Conservation (phyloP, 2,888 invertebrate genomes). For the Gryllus longicercus region DNA sequence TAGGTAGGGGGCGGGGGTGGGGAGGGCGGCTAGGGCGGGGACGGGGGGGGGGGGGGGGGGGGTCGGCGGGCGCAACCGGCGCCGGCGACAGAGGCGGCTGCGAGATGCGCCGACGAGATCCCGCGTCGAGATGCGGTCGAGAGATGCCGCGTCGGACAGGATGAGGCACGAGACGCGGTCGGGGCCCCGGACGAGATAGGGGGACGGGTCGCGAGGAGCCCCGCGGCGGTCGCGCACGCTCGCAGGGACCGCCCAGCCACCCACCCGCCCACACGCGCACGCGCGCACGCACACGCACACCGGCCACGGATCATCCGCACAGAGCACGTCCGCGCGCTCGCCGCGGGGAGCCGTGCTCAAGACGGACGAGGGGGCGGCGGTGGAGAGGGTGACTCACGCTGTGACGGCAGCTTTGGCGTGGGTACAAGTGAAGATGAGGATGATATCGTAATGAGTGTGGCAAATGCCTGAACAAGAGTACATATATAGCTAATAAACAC, state of each 20-base stretch:
- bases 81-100: not conserved
- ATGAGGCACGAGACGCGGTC: constrained; percentile 11
- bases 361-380: too few species aligned
- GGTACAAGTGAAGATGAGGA: too few species aligned
- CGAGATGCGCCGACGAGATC: not conserved
- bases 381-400: too few species aligned
- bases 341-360: too few species aligned
- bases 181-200: constrained; percentile 6
- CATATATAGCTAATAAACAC: too few species aligned
- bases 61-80: not conserved
- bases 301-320: not conserved
- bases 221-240: not conserved
- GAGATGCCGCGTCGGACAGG: not conserved
- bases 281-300: not conserved
- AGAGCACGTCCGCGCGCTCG: too few species aligned
- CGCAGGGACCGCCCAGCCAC: not conserved
- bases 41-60: not conserved
- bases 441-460: too few species aligned
- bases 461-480: too few species aligned
- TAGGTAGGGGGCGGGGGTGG: not conserved
- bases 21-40: too few species aligned
- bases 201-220: not conserved
- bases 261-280: not conserved
- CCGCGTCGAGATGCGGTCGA: not conserved
- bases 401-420: too few species aligned